A percentile compares a stretch with the other conserved stretches of the same genome.
Conservation (phyloP, 2,113 vertebrate species). For the Peucedramus taeniatus region DNA sequence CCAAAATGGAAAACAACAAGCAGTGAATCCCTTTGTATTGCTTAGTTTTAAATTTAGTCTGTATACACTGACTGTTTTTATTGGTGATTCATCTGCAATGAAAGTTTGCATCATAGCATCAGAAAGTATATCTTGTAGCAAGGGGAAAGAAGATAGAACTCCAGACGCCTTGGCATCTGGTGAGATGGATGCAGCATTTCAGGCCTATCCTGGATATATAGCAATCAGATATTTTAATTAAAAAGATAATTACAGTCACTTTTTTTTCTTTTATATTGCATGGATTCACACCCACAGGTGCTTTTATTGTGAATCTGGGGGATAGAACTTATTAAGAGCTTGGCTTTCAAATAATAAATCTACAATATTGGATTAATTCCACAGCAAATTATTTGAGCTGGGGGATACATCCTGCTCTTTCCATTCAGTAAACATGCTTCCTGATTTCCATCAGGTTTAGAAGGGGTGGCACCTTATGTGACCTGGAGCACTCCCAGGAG, state of each 20-base stretch:
- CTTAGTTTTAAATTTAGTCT: not conserved
- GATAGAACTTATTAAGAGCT: not conserved
- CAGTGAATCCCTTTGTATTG: not conserved
- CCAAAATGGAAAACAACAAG: not conserved
- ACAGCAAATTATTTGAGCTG: not conserved
- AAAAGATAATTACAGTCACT: not conserved
- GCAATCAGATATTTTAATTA: not conserved
- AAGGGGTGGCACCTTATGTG: not conserved
- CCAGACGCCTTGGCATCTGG: not conserved
- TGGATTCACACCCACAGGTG: not conserved
- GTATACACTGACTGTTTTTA: not conserved
- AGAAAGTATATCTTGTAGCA: not conserved
- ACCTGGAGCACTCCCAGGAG: not conserved
- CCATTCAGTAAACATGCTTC: not conserved
- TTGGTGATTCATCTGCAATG: not conserved
- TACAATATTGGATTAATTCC: not conserved
- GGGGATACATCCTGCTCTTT: not conserved
- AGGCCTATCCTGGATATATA: not conserved
- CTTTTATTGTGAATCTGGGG: not conserved
- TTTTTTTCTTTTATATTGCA: not conserved
- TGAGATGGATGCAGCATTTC: not conserved
- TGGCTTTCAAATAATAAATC: not conserved
- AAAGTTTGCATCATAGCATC: not conserved
- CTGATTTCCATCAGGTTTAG: not conserved
- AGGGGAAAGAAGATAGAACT: not conserved